Evolutionary conservation across 2,888 invertebrate species (phyloP).

Genomic region (Agonum fuliginosum): DNA sequence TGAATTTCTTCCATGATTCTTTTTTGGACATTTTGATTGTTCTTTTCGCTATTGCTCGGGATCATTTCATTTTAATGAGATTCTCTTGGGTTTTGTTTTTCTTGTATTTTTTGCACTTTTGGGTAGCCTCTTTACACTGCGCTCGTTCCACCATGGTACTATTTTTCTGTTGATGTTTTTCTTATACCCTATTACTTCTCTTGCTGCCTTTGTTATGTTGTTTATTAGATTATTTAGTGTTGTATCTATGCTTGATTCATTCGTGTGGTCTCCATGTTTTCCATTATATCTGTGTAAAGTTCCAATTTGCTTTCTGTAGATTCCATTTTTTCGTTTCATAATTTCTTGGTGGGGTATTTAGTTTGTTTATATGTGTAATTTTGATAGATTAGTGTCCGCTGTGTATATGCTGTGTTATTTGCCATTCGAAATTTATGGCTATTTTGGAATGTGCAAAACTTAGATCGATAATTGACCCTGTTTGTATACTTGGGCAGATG

Average conservation of each 20-base stretch:
- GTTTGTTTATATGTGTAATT: neutral
- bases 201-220: neutral
- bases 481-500: neutral
- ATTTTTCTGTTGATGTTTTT: neutral
- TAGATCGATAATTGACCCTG: neutral
- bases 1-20: too few relatives aligned
- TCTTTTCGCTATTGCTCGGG: neutral
- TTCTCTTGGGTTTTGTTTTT: neutral
- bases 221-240: neutral
- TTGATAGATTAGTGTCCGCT: neutral
- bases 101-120: neutral
- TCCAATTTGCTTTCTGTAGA: neutral
- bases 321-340: neutral
- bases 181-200: neutral
- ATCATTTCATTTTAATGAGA: neutral
- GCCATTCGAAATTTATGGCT: neutral
- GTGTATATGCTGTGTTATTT: neutral
- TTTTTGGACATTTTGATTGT: neutral
- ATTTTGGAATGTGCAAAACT: neutral
- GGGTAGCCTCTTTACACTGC: neutral
- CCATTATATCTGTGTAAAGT: neutral
- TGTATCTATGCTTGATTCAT: neutral
- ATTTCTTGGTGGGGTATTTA: neutral
- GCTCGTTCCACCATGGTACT: neutral
- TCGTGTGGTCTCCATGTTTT: neutral